Base-by-base conservation (phyloP, 2,888 invertebrate species). In the Leucophora obtusa region DNA sequence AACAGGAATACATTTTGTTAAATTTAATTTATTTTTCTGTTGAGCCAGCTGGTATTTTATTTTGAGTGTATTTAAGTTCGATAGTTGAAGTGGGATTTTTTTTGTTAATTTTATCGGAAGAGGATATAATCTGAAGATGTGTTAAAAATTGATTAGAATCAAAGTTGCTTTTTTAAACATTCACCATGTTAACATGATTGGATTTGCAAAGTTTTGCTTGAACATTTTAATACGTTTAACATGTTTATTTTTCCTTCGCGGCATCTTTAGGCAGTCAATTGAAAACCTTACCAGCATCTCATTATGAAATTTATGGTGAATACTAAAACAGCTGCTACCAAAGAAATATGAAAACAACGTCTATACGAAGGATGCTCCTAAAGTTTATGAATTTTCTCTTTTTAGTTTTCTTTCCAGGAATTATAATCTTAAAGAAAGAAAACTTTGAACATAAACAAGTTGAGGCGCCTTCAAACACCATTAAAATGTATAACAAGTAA, bases 391-490 rank as follows among this genome's bases (percentile, higher is more conserved):
- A 38, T 38, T 38, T 38, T 38, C 38, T 38, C 10, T 9, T 35
- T 35, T 35, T 5, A 38, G 8, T 28, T 38, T 38, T 38, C 11
- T 11, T 38, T 38, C 38, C 38, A 38, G 14, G 38, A 38, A 38
- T 38, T 1, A 28, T 28, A 28, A 6, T 7, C 28, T 6, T 28
- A 28, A n/a, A 3, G 7, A 28, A 28, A 11, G 38, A 11, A 11
- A 38, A 38, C 38, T 38, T 38, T 38, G 14, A 38, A 38, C 38
- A 11, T 38, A 11, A 38, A 38, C 43, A 47, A n/a, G 51, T 8
- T 28, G 50, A 79, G 78, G 79, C 82, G 82, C 82, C 79, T 72
- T 68, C 71, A 68, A 54, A 35, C 68, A 68, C 59, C 63, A 79
- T 71, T 71, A 79, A 79, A 79, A 71, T 62, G 65, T 14, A 71